Conservation (phyloP, 2,888 invertebrate genomes). For the Tachina grossa region DNA sequence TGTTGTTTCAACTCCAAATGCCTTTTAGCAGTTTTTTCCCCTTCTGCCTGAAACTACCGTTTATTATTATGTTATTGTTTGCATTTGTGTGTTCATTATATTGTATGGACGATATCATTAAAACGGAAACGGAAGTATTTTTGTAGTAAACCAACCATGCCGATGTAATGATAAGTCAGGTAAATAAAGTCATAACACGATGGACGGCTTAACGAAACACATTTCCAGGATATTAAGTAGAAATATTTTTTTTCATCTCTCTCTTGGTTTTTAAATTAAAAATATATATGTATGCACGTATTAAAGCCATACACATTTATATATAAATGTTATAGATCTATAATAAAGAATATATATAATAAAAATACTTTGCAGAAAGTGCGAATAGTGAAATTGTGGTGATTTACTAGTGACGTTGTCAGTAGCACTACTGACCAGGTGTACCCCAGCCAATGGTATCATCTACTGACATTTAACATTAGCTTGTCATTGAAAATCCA, state of each 20-base stretch:
- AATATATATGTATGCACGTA: neutral
- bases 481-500: no score
- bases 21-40: constrained; percentile 56
- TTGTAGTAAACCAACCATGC: constrained; percentile 68
- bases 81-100: constrained; percentile 31
- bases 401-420: no score
- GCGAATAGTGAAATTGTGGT: no score
- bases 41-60: neutral
- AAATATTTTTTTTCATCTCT: constrained; percentile 26
- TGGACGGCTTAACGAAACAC: constrained; percentile 47
- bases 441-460: no score
- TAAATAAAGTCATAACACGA: constrained; percentile 69
- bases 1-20: constrained; percentile 48
- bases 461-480: no score
- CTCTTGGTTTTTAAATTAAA: constrained; percentile 19
- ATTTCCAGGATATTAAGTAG: constrained; percentile 51
- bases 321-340: neutral
- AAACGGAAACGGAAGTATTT: constrained; percentile 72
- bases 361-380: no score
- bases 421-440: no score
- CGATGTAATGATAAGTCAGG: constrained; percentile 69
- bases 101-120: constrained; percentile 58
- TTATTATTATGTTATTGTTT: constrained; percentile 27
- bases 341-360: neutral
- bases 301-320: neutral